Evolutionary conservation across 92 coral and sea anemone species (phyloP).

Genomic region (Heliopora coerulea): DNA sequence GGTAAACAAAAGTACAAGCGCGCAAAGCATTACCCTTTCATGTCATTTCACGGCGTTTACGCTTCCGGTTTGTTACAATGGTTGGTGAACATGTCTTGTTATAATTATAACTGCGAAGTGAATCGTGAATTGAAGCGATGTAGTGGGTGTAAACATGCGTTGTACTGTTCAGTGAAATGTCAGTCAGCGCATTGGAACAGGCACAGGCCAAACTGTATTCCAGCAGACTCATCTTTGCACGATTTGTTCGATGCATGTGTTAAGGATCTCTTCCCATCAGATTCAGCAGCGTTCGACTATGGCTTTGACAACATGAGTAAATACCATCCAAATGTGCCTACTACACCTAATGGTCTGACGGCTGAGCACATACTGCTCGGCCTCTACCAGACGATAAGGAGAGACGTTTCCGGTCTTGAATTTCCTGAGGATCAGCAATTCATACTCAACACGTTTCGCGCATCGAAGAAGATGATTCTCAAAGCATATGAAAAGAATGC

Average conservation of each 20-base stretch:
- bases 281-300: slow-evolving; percentile 31
- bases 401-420: slow-evolving; percentile 21
- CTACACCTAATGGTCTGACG: not conserved
- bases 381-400: slow-evolving; percentile 29
- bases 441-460: slow-evolving; percentile 30
- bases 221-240: slow-evolving; percentile 37
- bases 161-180: slow-evolving; percentile 51
- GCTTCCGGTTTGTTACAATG: too few relatives aligned
- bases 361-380: slow-evolving; percentile 45
- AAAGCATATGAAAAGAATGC: slow-evolving; percentile 44
- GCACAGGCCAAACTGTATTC: slow-evolving; percentile 52
- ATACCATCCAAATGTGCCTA: slow-evolving; percentile 42
- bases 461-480: slow-evolving; percentile 43
- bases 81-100: too few relatives aligned
- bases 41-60: too few relatives aligned
- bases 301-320: slow-evolving; percentile 47
- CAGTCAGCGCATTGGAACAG: slow-evolving; percentile 51
- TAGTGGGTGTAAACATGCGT: slow-evolving; percentile 26
- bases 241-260: slow-evolving; percentile 2
- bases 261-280: slow-evolving; percentile 6
- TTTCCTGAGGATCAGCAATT: not conserved
- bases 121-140: slow-evolving; percentile 18
- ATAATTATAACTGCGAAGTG: too few relatives aligned
- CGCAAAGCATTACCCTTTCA: too few relatives aligned
- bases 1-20: too few relatives aligned